Percentiles rank a stretch among this genome's conserved stretches.
phyloP scores from a whole-genome alignment of 64 coral and sea anemone genomes.

The Hydrozoanthus tunicans region DNA sequence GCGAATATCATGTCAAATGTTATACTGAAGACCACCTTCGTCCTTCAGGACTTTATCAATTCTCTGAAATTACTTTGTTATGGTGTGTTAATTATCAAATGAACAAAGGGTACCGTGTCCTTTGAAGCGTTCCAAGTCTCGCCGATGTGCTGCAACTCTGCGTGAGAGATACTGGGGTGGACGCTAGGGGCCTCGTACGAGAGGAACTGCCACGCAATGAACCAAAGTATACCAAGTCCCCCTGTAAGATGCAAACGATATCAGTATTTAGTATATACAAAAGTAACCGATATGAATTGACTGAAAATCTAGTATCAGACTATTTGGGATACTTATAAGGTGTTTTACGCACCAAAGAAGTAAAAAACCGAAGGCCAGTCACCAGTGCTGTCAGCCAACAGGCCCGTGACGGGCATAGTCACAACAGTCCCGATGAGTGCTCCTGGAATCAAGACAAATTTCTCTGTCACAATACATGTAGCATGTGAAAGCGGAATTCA shows the following conservation, averaged over 20 bases:
- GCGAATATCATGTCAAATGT: too few species aligned
- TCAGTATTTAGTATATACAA: background rate
- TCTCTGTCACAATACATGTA: too few species aligned
- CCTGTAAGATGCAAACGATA: background rate
- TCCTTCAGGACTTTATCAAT: too few species aligned
- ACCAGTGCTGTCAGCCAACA: conserved; percentile 49
- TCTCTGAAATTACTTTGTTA: background rate
- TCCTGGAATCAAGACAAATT: conserved; percentile 1
- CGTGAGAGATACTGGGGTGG: conserved; percentile 57
- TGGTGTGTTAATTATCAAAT: background rate
- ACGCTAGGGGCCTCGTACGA: conserved; percentile 54
- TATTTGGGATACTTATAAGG: background rate
- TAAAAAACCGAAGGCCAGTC: conserved; percentile 66
- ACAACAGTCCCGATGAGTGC: conserved; percentile 60
- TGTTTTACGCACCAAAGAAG: conserved; percentile 57
- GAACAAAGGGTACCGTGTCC: background rate
- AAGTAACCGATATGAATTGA: background rate
- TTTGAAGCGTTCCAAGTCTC: conserved; percentile 35
- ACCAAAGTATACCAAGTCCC: conserved; percentile 58
- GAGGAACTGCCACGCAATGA: conserved; percentile 48
- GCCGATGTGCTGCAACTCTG: conserved; percentile 58
- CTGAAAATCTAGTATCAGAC: too few species aligned
- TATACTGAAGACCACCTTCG: too few species aligned
- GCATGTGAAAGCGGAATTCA: too few species aligned
- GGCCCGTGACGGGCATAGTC: conserved; percentile 61